Evolutionary conservation across 2,888 invertebrate genomes (phyloP), one percentile per base, ranked within the genome.

Genomic region (Lypha dubia): DNA sequence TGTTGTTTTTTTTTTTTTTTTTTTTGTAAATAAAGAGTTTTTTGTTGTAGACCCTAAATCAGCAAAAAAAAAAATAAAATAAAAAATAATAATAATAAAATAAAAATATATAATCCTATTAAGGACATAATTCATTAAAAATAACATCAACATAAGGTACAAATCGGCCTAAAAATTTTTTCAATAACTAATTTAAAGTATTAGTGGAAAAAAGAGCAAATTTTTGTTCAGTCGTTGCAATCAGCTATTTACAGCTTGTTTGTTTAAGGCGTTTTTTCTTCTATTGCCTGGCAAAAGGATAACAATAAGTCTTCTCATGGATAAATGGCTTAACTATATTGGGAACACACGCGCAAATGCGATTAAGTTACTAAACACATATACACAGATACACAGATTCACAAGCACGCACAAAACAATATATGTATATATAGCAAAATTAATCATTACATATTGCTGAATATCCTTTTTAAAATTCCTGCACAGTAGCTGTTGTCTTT

Each of bases 61-160:
- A 68, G 38, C 20, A 44, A 62, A 62, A 74, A 41, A 44, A 17
- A 11, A n/a, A n/a, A 60, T 63, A 28, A 28, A 28, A 41, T 17
- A 49, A 28, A 58, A 79, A n/a, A n/a, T n/a, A n/a, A n/a, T n/a
- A n/a, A n/a, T n/a, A n/a, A n/a, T n/a, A n/a, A 7, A 53, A 70
- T 73, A 86, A 67, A 79, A 86, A 67, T 67, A 22, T 77, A 83
- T 87, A 87, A 87, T 87, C 87, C 87, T 87, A 87, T 87, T 86
- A 87, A 79, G 83, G 83, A 76, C 75, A 84, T 84, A 87, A 86
- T 86, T 83, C 86, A 86, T 67, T 80, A 82, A 86, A 79, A 83
- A 68, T 68, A 86, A 83, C 68, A 85, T 76, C 77, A 85, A 83
- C 67, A 70, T 63, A 32, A 65, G 15, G 28, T 58, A 80, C 32